A percentile compares a stretch with the other conserved stretches of the same genome.
phyloP scores from a whole-genome alignment of 2,888 invertebrate genomes.

The Netelia melanura region DNA sequence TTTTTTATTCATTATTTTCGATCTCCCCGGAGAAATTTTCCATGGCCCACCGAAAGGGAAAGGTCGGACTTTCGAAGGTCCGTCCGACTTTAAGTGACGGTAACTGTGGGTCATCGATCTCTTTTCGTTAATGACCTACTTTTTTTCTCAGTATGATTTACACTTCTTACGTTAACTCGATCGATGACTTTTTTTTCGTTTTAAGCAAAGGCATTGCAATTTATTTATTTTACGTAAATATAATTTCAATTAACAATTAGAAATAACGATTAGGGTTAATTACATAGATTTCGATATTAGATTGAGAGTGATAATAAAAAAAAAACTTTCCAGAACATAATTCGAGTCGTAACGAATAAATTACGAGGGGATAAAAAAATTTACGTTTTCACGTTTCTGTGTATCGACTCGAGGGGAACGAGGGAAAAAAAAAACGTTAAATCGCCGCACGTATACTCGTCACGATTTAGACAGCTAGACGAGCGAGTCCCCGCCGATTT shows the following conservation, averaged over 20 bases:
- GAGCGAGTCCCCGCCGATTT: slow-evolving; percentile 38
- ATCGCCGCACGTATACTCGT: slow-evolving; percentile 14
- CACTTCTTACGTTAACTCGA: neutral
- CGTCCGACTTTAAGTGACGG: neutral
- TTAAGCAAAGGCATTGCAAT: neutral
- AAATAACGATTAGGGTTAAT: no score
- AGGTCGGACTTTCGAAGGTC: neutral
- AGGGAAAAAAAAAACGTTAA: neutral
- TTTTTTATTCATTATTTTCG: neutral
- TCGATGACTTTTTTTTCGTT: slow-evolving; percentile 15
- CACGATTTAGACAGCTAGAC: slow-evolving; percentile 47
- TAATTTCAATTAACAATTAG: no score
- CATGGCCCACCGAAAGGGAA: neutral
- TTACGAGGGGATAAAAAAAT: no score
- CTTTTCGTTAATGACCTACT: no score
- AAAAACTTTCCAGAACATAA: no score
- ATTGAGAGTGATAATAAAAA: no score
- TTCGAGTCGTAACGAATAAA: no score
- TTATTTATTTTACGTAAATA: no score
- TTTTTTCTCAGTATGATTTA: no score
- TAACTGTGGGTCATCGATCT: neutral
- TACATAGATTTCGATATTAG: no score
- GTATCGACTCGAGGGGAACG: no score
- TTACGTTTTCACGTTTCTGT: no score
- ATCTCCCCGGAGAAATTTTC: neutral